Evolutionary conservation across 2,888 invertebrate species (phyloP).

Genomic region (Pheosia tremula): DNA sequence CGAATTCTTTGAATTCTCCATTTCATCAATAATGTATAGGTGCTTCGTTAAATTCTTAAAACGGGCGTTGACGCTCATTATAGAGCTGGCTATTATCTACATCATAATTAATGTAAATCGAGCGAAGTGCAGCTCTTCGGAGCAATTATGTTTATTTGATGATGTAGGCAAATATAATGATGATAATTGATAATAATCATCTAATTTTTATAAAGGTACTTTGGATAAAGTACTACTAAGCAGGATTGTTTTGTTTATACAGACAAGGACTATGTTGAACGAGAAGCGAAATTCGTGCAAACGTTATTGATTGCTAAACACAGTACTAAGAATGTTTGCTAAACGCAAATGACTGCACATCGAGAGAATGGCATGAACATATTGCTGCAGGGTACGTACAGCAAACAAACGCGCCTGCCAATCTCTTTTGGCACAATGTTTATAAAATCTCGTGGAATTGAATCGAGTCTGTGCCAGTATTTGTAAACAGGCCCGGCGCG

Average conservation of each 20-base stretch:
- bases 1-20: slow-evolving; percentile 65
- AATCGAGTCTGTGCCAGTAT: slow-evolving; percentile 78
- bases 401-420: slow-evolving; percentile 56
- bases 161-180: neutral
- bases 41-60: slow-evolving; percentile 58
- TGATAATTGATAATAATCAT: neutral
- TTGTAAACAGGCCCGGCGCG: slow-evolving; percentile 73
- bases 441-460: slow-evolving; percentile 76
- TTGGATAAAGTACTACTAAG: neutral
- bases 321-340: slow-evolving; percentile 44
- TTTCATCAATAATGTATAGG: slow-evolving; percentile 71
- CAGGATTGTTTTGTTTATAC: neutral
- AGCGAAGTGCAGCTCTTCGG: slow-evolving; percentile 34
- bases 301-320: slow-evolving; percentile 39
- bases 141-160: neutral
- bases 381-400: slow-evolving; percentile 40
- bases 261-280: slow-evolving; percentile 1
- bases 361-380: slow-evolving; percentile 39
- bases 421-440: slow-evolving; percentile 74
- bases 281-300: slow-evolving; percentile 25
- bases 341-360: slow-evolving; percentile 38
- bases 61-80: slow-evolving; percentile 43
- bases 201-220: neutral
- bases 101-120: slow-evolving; percentile 54
- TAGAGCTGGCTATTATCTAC: slow-evolving; percentile 35